Conservation (phyloP, 1,140 invertebrate genomes). For the Mylabris phalerata region DNA sequence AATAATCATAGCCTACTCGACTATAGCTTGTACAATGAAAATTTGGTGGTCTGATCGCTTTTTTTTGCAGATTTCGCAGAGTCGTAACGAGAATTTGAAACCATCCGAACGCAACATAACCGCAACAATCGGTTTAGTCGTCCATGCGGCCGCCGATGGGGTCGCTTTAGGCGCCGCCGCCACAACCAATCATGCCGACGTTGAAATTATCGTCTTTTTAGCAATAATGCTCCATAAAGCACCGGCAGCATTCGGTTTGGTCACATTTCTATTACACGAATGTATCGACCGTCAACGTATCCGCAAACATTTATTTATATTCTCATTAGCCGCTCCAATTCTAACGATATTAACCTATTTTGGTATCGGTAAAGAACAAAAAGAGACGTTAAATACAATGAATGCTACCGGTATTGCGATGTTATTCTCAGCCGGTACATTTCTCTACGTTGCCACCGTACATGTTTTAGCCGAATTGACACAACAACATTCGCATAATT, state of each 20-base stretch:
- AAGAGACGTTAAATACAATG: conserved; percentile 66
- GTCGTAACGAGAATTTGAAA: conserved; percentile 55
- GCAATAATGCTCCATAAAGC: conserved; percentile 99
- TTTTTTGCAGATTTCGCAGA: conserved; percentile 50
- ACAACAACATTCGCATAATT: conserved; percentile 45
- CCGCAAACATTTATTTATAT: conserved; percentile 84
- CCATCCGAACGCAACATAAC: conserved; percentile 70
- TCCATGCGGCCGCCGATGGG: conserved; percentile 97
- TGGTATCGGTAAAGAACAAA: conserved; percentile 79
- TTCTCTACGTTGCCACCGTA: conserved; percentile 97
- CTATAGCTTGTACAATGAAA: too few relatives aligned
- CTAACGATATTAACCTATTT: conserved; percentile 90
- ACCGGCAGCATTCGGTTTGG: conserved; percentile 95
- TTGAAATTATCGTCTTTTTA: conserved; percentile 95
- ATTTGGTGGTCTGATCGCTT: too few relatives aligned
- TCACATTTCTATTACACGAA: conserved; percentile 93
- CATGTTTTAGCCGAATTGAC: conserved; percentile 94
- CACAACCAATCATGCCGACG: conserved; percentile 87
- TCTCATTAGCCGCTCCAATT: conserved; percentile 88
- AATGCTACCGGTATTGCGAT: conserved; percentile 90
- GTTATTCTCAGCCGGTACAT: conserved; percentile 97
- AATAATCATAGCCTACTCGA: too few relatives aligned
- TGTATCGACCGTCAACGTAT: conserved; percentile 79
- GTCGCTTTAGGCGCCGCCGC: conserved; percentile 94
- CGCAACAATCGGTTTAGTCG: conserved; percentile 91